Base-by-base conservation (phyloP, 2,113 vertebrate genomes). In the Neolamprologus hecqui region DNA sequence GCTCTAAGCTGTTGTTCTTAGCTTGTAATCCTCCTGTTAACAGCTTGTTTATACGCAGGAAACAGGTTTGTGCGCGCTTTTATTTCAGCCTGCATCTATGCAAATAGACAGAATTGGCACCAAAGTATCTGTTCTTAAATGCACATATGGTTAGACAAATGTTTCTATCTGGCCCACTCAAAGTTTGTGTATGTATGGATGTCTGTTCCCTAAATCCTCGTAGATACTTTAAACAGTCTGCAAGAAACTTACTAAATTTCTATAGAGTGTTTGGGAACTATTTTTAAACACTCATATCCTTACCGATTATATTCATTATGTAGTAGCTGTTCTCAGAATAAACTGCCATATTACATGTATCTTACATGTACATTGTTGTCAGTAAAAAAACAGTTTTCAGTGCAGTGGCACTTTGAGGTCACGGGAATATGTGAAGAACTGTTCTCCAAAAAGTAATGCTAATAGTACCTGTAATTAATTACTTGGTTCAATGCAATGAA, bases 61-160 rank as follows among this genome's bases (percentile, higher is more conserved):
- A 68, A 14, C 11, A 23, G 12, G 35, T 68, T 40, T 68, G 35
- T 68, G 63, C 0, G 1, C 0, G 11, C n/a, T 2, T 40, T 23
- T 68, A 21, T 40, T 68, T 68, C 63, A 68, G 35, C n/a, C 63
- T 68, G 35, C n/a, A 68, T 3, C 19, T 14, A 68, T 68, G 35
- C 35, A 68, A 23, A 68, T 68, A 40, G 63, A 40, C 35, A 68
- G 35, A 40, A 14, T 68, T 68, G 63, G 35, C 35, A 68, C 63
- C 35, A 68, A 40, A 40, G n/a, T 23, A 23, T 68, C 5, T 68
- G 63, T 68, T 68, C 35, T 68, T 68, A 68, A 40, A 40, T 68
- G 63, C 63, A 68, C 11, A 40, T 21, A 68, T 37, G 63, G 19
- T 40, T 68, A 14, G 19, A 68, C 63, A 68, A 68, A 40, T 21